Conservation (phyloP, 1,140 invertebrate species). For the Papilio polyxenes region DNA sequence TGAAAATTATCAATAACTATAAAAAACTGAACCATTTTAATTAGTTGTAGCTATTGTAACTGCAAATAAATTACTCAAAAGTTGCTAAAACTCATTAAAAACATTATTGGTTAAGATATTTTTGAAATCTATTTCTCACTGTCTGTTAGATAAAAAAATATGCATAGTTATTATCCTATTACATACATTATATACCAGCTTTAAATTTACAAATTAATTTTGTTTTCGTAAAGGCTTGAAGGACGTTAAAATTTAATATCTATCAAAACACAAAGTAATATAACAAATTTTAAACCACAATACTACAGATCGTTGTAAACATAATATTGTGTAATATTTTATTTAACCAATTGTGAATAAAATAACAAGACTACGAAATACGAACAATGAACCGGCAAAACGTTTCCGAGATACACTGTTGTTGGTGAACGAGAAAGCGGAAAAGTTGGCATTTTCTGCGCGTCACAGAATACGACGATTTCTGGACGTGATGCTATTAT, state of each 20-base stretch:
- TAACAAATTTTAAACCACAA: not conserved
- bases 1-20: not conserved
- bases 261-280: not conserved
- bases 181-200: not conserved
- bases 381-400: conserved; percentile 35
- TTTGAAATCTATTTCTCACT: too few relatives aligned
- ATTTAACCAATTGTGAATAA: conserved; percentile 8
- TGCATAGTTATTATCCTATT: not conserved
- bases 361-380: conserved; percentile 29
- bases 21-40: too few relatives aligned
- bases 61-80: too few relatives aligned
- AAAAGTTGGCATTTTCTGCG: conserved; percentile 51
- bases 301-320: not conserved
- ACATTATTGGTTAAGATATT: too few relatives aligned
- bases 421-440: conserved; percentile 59
- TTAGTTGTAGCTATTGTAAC: too few relatives aligned
- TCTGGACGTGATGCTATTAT: conserved; percentile 59
- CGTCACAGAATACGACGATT: conserved; percentile 39
- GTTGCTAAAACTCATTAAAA: too few relatives aligned
- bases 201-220: not conserved
- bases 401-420: conserved; percentile 35
- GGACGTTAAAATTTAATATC: not conserved
- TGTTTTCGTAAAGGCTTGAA: not conserved
- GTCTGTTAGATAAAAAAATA: too few relatives aligned
- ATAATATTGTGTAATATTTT: conserved; percentile 25